Evolutionary conservation across 2,113 vertebrate genomes (phyloP), one percentile per base, ranked within the genome.

Genomic region (Barnardius zonarius): DNA sequence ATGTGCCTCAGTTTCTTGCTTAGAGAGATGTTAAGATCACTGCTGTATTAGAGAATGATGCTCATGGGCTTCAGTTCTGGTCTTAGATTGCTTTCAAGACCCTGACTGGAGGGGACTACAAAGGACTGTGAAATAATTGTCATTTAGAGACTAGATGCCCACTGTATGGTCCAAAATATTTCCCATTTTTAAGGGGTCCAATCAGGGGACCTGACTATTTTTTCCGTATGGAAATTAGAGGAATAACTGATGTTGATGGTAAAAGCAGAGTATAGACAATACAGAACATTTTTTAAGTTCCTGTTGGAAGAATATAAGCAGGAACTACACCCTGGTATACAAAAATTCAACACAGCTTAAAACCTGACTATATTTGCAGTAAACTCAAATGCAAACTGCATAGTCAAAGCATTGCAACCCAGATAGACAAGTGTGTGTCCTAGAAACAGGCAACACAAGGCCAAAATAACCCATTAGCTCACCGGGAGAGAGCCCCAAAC

Each of bases 361-460:
- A 44, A 31, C 27, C 28, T 66, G 51, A 28, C 10, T 28, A 64
- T 22, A 11, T 18, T 31, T 10, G 4, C 35, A 79, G 37, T 14
- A 48, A 57, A 72, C 51, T 52, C 55, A 77, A 76, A 59, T 27
- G 43, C 46, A 76, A 25, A 16, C 59, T 28, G 13, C 7, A 4
- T 1, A 52, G 17, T 9, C 18, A 73, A 28, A 76, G 44, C 22
- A 25, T 2, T 64, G 5, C n/a, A 83, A 49, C 9, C 7, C n/a
- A 55, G 19, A 16, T 33, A 25, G 6, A 85, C 17, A 20, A 35
- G 17, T 0, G 1, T 3, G 1, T n/a, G 16, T 22, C 74, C 59
- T 81, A 70, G 23, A 69, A 88, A 49, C 12, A 77, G 11, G 5
- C 23, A 57, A 28, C 9, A 48, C 13, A n/a, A 46, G 19, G 46